Conservation (phyloP, 2,113 vertebrate genomes). For the cat (Felis catus) region DNA sequence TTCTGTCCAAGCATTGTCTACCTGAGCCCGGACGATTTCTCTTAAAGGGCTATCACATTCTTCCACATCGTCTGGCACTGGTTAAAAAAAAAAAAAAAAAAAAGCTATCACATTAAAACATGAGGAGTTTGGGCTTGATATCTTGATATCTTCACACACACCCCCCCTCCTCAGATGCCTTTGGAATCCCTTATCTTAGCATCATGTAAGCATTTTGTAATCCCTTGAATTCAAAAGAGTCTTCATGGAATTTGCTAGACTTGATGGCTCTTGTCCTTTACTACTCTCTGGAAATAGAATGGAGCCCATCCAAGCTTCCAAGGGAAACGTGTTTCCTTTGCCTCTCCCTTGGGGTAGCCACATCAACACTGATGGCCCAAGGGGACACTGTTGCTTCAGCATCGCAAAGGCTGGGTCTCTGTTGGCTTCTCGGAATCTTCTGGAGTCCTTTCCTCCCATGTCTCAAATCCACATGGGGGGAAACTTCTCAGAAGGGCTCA, state of each 20-base stretch:
- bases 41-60: background rate
- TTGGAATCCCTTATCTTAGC: background rate
- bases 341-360: background rate
- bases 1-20: background rate
- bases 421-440: background rate
- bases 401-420: background rate
- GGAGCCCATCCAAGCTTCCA: background rate
- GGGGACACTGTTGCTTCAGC: background rate
- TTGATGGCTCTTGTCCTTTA: background rate
- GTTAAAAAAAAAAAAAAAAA: background rate
- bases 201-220: background rate
- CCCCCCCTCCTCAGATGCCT: background rate
- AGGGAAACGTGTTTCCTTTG: background rate
- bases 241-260: background rate
- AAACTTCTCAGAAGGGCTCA: background rate
- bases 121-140: background rate
- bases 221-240: slow-evolving; percentile 29
- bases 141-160: background rate
- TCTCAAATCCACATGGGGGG: background rate
- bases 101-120: background rate
- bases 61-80: no score
- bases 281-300: background rate
- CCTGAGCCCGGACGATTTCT: background rate
- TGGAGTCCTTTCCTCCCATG: background rate
- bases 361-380: background rate